Base-by-base conservation (phyloP, 1,140 invertebrate genomes). In the Fopius arisanus region DNA sequence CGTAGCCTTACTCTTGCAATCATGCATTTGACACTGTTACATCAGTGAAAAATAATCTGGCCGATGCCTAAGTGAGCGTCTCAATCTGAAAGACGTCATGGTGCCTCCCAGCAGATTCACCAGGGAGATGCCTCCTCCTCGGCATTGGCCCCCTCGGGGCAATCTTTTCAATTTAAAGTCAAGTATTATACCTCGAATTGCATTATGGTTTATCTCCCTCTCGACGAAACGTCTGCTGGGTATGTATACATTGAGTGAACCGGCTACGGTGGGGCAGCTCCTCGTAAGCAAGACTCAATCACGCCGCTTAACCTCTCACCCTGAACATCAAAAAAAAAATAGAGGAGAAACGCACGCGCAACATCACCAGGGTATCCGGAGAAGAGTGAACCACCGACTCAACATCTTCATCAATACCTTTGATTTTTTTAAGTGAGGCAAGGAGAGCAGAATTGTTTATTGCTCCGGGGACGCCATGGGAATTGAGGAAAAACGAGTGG, bases 81-180 rank as follows among this genome's bases (percentile, higher is more conserved):
- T 68, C 67, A 67, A 72, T 72, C 70, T 70, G 62, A 73, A 75
- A 75, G 70, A 67, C 54, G 54, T 59, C 66, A 72, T 65, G 66
- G 65, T 54, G 72, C 51, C 74, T 43, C 67, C 16, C 40, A 69
- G 14, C 29, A 59, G 54, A 69, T 19, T 54, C 54, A 16, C 21
- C 40, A 63, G 67, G 72, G 76, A 77, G 66, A 75, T 72, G 62
- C 31, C 37, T 43, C 43, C 82, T 84, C 86, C 82, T 83, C 84
- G 86, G 81, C 78, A 83, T 84, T 86, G 84, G 85, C 85, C 81
- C 85, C 62, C 28, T 65, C 54, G 83, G 79, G 82, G 85, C 86
- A 87, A 88, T 87, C 84, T 88, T 88, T 87, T 88, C 86, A 88
- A 88, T 88, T 87, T 88, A 88, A 87, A 88, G 87, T 87, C 86